Conservation (phyloP, 1,140 invertebrate genomes). For the Drosophila burlai region DNA sequence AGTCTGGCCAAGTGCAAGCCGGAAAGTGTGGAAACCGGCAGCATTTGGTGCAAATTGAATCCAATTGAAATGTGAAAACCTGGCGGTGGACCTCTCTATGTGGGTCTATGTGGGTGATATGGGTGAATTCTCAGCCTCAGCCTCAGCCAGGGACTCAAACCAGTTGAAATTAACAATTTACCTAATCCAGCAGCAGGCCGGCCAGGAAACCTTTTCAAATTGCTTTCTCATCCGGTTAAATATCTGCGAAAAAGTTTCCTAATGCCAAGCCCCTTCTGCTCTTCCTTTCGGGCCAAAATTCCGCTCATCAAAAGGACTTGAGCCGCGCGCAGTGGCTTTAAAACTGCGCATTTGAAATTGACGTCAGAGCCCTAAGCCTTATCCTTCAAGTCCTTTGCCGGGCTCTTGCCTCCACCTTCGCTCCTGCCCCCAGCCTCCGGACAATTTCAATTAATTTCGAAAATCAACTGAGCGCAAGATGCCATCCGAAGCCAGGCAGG, state of each 20-base stretch:
- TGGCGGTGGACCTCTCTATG: background rate
- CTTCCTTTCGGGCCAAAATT: slow-evolving; percentile 1
- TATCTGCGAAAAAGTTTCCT: slow-evolving; percentile 32
- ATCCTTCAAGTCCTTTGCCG: slow-evolving; percentile 22
- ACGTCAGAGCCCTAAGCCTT: slow-evolving; percentile 60
- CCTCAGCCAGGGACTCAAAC: background rate
- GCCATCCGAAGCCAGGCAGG: slow-evolving; percentile 37
- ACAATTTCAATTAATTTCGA: slow-evolving; percentile 81
- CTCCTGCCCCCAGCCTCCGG: slow-evolving; percentile 25
- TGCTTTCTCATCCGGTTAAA: slow-evolving; percentile 41
- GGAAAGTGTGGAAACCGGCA: slow-evolving; percentile 4
- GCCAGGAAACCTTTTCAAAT: slow-evolving; percentile 41
- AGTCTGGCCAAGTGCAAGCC: slow-evolving; percentile 1
- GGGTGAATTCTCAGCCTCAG: background rate
- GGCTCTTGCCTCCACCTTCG: background rate
- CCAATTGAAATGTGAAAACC: slow-evolving; percentile 17
- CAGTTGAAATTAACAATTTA: slow-evolving; percentile 44
- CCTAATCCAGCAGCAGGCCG: slow-evolving; percentile 27
- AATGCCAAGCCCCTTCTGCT: slow-evolving; percentile 22
- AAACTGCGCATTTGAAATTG: slow-evolving; percentile 68
- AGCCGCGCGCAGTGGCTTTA: slow-evolving; percentile 29
- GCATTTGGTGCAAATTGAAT: slow-evolving; percentile 10
- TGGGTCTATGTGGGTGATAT: background rate
- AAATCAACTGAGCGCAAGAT: slow-evolving; percentile 68
- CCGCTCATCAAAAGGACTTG: slow-evolving; percentile 24